Evolutionary conservation across 2,797 vertebrate genomes (phyloP).

Genomic region (Leucoraja ocellata): DNA sequence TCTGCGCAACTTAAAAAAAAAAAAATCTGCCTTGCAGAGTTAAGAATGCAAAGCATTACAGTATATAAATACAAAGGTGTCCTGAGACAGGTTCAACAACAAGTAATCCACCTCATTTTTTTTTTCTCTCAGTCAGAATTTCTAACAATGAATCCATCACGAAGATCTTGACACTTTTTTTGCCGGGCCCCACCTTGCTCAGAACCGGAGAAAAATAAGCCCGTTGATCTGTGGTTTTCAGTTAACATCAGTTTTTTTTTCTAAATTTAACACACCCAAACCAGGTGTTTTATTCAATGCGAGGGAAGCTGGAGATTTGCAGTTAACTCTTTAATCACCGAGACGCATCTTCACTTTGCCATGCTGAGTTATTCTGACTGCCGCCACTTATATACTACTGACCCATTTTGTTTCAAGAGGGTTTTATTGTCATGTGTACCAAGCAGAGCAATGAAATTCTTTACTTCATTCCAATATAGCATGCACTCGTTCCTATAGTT

Average conservation of each 20-base stretch:
- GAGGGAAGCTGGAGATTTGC: constrained; percentile 63
- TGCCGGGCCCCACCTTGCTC: neutral
- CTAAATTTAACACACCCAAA: constrained; percentile 66
- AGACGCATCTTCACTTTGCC: too few relatives aligned
- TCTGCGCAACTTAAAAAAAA: neutral
- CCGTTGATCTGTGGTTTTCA: constrained; percentile 40
- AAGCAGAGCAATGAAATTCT: too few relatives aligned
- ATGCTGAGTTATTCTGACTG: neutral
- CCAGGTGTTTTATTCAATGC: constrained; percentile 80
- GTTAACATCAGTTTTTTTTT: constrained; percentile 60
- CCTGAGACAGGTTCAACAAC: neutral
- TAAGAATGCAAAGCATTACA: too few relatives aligned
- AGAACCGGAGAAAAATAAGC: neutral
- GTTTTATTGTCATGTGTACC: too few relatives aligned
- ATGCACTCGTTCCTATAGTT: neutral
- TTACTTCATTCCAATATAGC: neutral
- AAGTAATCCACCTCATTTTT: constrained; percentile 16
- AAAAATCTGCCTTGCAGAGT: neutral
- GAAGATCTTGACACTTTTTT: neutral
- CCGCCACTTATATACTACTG: neutral
- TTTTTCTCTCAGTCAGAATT: neutral
- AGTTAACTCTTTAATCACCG: constrained; percentile 20
- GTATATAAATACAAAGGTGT: neutral
- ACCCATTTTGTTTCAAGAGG: too few relatives aligned
- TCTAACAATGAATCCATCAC: neutral